Percentiles rank a stretch among this genome's conserved stretches.
Evolutionary conservation across 2,888 invertebrate species (phyloP).

Genomic region (Spisula subtruncata): DNA sequence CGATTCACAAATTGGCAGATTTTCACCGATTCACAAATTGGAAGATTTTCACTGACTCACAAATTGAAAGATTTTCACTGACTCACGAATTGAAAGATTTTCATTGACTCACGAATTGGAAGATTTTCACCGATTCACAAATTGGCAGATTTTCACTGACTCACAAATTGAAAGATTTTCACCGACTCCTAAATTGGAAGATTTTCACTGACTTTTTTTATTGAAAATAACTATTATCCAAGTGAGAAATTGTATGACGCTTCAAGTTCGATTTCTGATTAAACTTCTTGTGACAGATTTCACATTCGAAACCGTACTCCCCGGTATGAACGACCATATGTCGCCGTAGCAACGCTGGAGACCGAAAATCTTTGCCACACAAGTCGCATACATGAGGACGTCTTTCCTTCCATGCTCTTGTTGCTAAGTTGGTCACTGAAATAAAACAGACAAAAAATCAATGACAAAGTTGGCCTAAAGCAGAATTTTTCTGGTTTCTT

Average conservation of each 20-base stretch:
- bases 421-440: background rate
- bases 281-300: conserved; percentile 34
- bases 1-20: too few relatives aligned
- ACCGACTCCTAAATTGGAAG: too few relatives aligned
- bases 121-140: too few relatives aligned
- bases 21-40: too few relatives aligned
- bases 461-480: background rate
- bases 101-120: too few relatives aligned
- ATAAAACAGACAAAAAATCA: background rate
- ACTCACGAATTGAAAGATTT: too few relatives aligned
- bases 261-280: conserved; percentile 7
- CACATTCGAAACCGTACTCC: conserved; percentile 43
- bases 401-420: background rate
- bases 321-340: conserved; percentile 49
- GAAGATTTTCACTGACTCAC: too few relatives aligned
- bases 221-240: too few relatives aligned
- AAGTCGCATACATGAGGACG: conserved; percentile 2
- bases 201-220: too few relatives aligned
- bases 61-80: too few relatives aligned
- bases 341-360: conserved; percentile 8
- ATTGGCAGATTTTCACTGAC: too few relatives aligned
- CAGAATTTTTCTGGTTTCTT: background rate
- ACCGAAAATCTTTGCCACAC: conserved; percentile 29
- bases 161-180: too few relatives aligned
- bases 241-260: background rate